These are phyloP conservation scores for Chaetorhynchus papuensis DNA, from an alignment of 2,113 vertebrate species.

Conservation along the genomic window DNA sequence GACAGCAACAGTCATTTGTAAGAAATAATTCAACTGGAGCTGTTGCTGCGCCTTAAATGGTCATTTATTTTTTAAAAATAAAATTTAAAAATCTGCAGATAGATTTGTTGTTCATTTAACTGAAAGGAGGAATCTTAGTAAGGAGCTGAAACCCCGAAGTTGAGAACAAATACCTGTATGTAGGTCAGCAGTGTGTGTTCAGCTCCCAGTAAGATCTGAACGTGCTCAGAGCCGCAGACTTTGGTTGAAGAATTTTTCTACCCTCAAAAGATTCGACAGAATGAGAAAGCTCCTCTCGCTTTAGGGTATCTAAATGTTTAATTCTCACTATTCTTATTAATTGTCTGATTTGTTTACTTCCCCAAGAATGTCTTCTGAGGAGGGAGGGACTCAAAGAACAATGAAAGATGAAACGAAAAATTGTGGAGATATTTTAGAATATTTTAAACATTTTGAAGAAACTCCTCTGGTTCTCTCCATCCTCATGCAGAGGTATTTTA, in stretches of 20 bases:
- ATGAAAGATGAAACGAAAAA: background rate
- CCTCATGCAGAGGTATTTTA: background rate
- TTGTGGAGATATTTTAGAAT: background rate
- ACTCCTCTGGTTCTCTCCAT: background rate
- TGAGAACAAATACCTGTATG: background rate
- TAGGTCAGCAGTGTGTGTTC: background rate
- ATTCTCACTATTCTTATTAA: background rate
- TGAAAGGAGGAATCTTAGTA: background rate
- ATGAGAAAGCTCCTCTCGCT: background rate
- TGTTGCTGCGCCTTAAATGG: background rate
- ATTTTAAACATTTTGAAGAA: background rate
- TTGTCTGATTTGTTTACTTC: background rate
- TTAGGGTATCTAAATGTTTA: background rate
- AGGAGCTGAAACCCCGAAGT: background rate
- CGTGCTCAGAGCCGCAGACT: background rate
- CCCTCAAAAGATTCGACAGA: background rate
- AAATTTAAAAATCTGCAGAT: background rate
- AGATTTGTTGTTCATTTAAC: background rate
- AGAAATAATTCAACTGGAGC: background rate
- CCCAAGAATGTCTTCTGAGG: background rate
- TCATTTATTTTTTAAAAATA: background rate
- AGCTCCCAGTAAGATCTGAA: background rate
- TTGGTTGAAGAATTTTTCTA: background rate
- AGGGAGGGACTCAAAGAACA: background rate
- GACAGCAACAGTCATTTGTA: background rate